A percentile compares a stretch with the other conserved stretches of the same genome.
These are phyloP conservation scores for Apeira syringaria DNA, from an alignment of 2,888 invertebrate genomes.

Conservation along the genomic window DNA sequence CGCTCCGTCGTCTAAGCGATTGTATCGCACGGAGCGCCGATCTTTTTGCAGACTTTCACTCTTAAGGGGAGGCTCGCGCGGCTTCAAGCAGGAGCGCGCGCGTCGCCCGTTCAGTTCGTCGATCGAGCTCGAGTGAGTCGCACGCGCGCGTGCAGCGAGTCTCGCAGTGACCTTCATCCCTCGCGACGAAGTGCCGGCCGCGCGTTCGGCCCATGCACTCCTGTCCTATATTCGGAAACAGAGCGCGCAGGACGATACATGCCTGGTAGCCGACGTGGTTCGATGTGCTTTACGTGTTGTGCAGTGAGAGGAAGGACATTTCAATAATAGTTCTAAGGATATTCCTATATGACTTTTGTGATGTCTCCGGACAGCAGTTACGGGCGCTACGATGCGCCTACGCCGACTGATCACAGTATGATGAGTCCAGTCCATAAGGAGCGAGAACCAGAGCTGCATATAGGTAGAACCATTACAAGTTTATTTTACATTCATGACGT, in stretches of 20 bases:
- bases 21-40: conserved; percentile 78
- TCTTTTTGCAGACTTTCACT: conserved; percentile 85
- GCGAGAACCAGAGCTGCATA: conserved; percentile 88
- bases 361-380: conserved; percentile 87
- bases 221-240: conserved; percentile 66
- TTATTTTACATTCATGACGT: conserved; percentile 4
- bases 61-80: conserved; percentile 76
- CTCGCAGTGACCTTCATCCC: conserved; percentile 77
- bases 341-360: conserved; percentile 78
- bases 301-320: conserved; percentile 67
- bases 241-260: conserved; percentile 55
- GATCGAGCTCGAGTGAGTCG: conserved; percentile 82
- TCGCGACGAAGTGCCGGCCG: conserved; percentile 64
- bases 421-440: conserved; percentile 72
- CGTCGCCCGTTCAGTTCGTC: conserved; percentile 79
- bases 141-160: conserved; percentile 73
- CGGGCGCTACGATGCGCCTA: conserved; percentile 80
- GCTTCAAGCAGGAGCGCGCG: conserved; percentile 69
- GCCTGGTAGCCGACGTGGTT: conserved; percentile 48
- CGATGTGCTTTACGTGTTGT: conserved; percentile 76
- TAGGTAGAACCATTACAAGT: conserved; percentile 77
- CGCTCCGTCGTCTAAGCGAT: conserved; percentile 67
- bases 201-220: conserved; percentile 64
- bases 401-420: conserved; percentile 77
- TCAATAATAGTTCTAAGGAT: conserved; percentile 55